Percentiles rank a stretch among this genome's conserved stretches.
These are phyloP conservation scores for Temnothorax rugatulus DNA, from an alignment of 2,888 invertebrate genomes.

Conservation along the genomic window DNA sequence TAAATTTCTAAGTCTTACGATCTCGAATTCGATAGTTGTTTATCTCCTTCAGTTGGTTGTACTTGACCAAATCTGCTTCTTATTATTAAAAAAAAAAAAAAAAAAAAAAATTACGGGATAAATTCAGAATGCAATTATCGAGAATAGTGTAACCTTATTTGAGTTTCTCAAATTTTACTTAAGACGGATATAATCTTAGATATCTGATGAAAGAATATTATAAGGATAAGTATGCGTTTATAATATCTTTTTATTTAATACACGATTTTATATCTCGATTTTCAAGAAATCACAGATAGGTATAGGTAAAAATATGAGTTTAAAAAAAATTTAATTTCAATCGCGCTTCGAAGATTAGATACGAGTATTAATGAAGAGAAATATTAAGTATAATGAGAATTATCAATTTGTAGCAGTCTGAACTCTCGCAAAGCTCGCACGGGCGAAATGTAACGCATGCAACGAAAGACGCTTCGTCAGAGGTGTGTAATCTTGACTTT, in stretches of 20 bases:
- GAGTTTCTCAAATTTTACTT: not conserved
- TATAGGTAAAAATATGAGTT: not conserved
- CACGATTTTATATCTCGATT: not conserved
- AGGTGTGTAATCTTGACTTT: conserved; percentile 48
- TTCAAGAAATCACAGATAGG: not conserved
- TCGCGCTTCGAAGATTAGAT: not conserved
- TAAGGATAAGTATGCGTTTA: not conserved
- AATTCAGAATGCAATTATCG: not conserved
- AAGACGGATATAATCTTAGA: not conserved
- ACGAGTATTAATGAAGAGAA: not conserved
- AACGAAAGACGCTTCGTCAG: conserved; percentile 38
- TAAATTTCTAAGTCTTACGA: too few relatives aligned
- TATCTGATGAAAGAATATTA: not conserved
- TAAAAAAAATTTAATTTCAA: not conserved
- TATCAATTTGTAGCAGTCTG: not conserved
- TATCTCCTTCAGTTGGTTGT: not conserved
- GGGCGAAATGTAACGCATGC: not conserved
- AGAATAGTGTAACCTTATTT: not conserved
- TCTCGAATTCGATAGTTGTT: not conserved
- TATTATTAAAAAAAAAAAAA: not conserved
- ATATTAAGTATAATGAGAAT: not conserved
- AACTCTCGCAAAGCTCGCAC: not conserved
- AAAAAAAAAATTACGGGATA: not conserved
- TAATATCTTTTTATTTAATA: too few relatives aligned
- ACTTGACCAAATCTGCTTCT: not conserved